Percentiles rank a stretch among this genome's conserved stretches.
Conservation (phyloP, 2,888 invertebrate species). For the Morpho deidamia region DNA sequence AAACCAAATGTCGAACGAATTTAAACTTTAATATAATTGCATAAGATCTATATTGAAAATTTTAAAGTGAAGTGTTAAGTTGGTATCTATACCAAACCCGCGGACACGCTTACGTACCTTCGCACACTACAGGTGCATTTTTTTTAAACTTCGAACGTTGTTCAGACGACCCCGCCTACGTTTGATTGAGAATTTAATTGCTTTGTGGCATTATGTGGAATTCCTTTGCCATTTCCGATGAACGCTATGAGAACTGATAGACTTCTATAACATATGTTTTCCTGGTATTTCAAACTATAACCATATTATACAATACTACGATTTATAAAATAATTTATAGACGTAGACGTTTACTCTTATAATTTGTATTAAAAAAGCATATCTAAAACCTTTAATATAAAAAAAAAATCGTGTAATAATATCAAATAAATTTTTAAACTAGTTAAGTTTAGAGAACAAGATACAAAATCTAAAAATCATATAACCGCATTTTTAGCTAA, state of each 20-base stretch:
- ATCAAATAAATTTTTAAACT: too few species aligned
- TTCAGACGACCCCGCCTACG: slow-evolving; percentile 51
- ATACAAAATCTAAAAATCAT: too few species aligned
- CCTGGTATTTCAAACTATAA: background rate
- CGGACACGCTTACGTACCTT: slow-evolving; percentile 34
- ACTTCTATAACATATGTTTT: slow-evolving; percentile 6
- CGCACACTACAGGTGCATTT: slow-evolving; percentile 70
- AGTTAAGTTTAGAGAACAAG: too few species aligned
- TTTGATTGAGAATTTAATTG: slow-evolving; percentile 51
- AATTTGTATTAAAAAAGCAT: too few species aligned
- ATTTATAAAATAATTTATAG: too few species aligned
- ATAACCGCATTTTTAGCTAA: too few species aligned
- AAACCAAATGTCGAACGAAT: slow-evolving; percentile 21
- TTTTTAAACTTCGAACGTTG: slow-evolving; percentile 44
- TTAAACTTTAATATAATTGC: slow-evolving; percentile 28
- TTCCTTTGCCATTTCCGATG: slow-evolving; percentile 16
- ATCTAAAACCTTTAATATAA: too few species aligned
- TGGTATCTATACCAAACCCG: background rate
- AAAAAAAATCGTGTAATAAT: too few species aligned
- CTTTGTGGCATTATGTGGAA: slow-evolving; percentile 25
- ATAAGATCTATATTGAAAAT: background rate
- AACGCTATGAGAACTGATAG: slow-evolving; percentile 10
- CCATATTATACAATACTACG: too few species aligned
- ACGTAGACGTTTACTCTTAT: too few species aligned
- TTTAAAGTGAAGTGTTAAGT: background rate